These are phyloP conservation scores for Axis porcinus DNA, from an alignment of 2,113 vertebrate genomes.

Conservation along the genomic window DNA sequence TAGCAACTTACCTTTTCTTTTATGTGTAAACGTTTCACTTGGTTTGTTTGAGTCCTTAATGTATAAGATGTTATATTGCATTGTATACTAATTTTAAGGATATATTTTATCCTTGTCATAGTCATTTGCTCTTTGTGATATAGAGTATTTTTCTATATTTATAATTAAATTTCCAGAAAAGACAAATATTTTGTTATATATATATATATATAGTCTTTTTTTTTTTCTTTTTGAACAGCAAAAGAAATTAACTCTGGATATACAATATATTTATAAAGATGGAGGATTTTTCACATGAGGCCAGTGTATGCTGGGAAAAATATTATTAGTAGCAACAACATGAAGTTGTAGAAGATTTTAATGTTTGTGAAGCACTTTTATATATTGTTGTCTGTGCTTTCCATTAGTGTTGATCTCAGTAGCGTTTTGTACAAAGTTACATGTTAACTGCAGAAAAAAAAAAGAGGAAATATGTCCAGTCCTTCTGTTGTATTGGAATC, in stretches of 20 bases:
- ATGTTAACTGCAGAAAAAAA: not conserved
- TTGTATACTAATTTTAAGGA: not conserved
- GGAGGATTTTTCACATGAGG: constrained; percentile 8
- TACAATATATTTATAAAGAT: constrained; percentile 30
- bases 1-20: not conserved
- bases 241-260: constrained; percentile 11
- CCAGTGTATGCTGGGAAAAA: not conserved
- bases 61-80: not conserved
- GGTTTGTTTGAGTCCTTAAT: not conserved
- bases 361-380: not conserved
- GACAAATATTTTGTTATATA: not conserved
- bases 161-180: constrained; percentile 27
- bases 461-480: not conserved
- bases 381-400: constrained; percentile 8
- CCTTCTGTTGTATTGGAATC: not conserved
- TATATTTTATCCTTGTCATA: constrained; percentile 15
- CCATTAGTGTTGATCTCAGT: not conserved
- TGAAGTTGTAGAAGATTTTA: not conserved
- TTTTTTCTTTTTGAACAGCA: constrained; percentile 22
- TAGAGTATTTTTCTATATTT: constrained; percentile 15
- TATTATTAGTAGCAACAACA: constrained; percentile 22
- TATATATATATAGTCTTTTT: not conserved
- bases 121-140: not conserved
- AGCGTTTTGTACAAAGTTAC: not conserved
- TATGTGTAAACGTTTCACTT: not conserved